Percentiles rank a stretch among this genome's conserved stretches.
Evolutionary conservation across 1,140 invertebrate species (phyloP).

Genomic region (Antheraea mylitta): DNA sequence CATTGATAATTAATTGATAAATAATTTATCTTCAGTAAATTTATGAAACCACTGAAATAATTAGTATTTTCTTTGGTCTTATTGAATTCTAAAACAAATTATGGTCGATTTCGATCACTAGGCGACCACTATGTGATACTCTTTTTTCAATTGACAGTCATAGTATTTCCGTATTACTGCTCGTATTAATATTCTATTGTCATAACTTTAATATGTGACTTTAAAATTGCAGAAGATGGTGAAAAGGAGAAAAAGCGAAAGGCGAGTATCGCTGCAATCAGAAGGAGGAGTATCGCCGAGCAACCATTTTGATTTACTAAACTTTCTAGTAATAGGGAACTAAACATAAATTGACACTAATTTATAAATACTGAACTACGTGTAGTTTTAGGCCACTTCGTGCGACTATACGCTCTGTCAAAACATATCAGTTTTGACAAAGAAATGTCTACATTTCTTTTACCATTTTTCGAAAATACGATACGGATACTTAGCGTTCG

Average conservation of each 20-base stretch:
- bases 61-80: too few relatives aligned
- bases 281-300: conserved; percentile 13
- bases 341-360: conserved; percentile 13
- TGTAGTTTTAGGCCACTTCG: background rate
- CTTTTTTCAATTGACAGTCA: too few relatives aligned
- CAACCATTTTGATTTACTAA: conserved; percentile 17
- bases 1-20: too few relatives aligned
- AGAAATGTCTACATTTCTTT: too few relatives aligned
- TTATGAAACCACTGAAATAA: too few relatives aligned
- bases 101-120: too few relatives aligned
- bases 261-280: conserved; percentile 3
- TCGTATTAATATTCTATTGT: background rate
- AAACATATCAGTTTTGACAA: too few relatives aligned
- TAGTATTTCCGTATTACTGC: background rate
- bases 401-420: background rate
- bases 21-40: too few relatives aligned
- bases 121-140: too few relatives aligned
- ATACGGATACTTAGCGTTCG: background rate
- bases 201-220: background rate
- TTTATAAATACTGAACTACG: background rate
- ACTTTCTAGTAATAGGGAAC: background rate
- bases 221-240: conserved; percentile 20
- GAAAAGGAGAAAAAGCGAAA: conserved; percentile 14
- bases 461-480: background rate
- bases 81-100: too few relatives aligned